Percentiles rank a stretch among this genome's conserved stretches.
Evolutionary conservation across 2,797 vertebrate species (phyloP).

Genomic region (Paedocypris micromegethes): DNA sequence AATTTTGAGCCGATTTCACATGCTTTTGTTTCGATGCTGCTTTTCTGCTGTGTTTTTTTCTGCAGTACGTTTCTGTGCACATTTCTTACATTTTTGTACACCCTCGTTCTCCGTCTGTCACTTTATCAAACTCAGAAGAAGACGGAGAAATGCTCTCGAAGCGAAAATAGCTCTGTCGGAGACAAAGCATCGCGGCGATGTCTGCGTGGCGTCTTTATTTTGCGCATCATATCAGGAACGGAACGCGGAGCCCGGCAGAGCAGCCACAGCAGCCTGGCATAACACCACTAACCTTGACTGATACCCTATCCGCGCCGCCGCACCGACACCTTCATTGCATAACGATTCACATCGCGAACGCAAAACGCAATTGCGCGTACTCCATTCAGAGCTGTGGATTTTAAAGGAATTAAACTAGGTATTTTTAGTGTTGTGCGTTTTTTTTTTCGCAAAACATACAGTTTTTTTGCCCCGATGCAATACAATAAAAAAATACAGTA

Average conservation of each 20-base stretch:
- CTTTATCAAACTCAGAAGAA: slow-evolving; percentile 36
- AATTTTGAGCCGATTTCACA: too few species aligned
- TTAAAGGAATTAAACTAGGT: too few species aligned
- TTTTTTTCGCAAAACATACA: too few species aligned
- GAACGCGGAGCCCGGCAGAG: slow-evolving; percentile 56
- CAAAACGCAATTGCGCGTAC: background rate
- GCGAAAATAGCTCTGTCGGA: slow-evolving; percentile 56
- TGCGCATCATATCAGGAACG: slow-evolving; percentile 65
- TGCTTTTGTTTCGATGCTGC: too few species aligned
- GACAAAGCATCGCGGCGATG: slow-evolving; percentile 65
- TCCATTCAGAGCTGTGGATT: background rate
- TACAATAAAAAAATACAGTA: too few species aligned
- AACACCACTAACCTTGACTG: slow-evolving; percentile 60
- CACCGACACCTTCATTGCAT: slow-evolving; percentile 1
- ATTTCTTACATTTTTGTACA: background rate
- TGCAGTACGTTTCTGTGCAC: background rate
- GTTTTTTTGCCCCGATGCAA: too few species aligned
- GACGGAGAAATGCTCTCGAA: slow-evolving; percentile 49
- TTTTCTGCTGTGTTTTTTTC: too few species aligned
- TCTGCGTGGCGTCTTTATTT: slow-evolving; percentile 62
- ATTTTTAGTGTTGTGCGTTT: too few species aligned
- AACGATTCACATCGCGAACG: slow-evolving; percentile 14
- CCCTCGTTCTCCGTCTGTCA: slow-evolving; percentile 3
- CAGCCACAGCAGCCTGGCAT: slow-evolving; percentile 69
- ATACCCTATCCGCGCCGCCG: slow-evolving; percentile 21